Evolutionary conservation across 2,113 vertebrate genomes (phyloP).

Genomic region (Cyprinodon brontotheroides): DNA sequence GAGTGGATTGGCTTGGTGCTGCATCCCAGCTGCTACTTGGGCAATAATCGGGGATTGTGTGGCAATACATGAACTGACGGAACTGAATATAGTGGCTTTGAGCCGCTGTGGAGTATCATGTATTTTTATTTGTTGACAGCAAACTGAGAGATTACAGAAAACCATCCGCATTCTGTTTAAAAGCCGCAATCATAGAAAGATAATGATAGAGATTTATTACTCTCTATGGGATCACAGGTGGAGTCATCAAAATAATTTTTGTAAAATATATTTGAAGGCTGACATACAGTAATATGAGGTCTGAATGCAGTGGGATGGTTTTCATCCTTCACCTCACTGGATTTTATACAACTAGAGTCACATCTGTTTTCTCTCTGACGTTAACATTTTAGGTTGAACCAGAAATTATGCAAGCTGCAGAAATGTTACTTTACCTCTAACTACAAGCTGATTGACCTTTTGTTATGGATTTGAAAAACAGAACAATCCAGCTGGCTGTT

Average conservation of each 20-base stretch:
- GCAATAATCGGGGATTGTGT: constrained; percentile 25
- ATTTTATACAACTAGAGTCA: neutral
- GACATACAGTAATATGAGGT: neutral
- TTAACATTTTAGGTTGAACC: neutral
- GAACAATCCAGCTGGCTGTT: neutral
- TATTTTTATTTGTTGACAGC: constrained; percentile 45
- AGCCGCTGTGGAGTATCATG: constrained; percentile 35
- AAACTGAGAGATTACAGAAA: constrained; percentile 49
- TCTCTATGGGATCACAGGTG: neutral
- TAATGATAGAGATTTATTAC: constrained; percentile 15
- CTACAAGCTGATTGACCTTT: neutral
- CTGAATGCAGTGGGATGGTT: neutral
- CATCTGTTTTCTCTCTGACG: neutral
- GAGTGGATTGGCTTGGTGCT: constrained; percentile 17
- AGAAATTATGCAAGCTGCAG: neutral
- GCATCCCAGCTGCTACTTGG: constrained; percentile 17
- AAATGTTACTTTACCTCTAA: neutral
- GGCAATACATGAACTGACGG: constrained; percentile 34
- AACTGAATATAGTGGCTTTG: constrained; percentile 27
- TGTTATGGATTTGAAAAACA: neutral
- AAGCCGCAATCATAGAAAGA: constrained; percentile 24
- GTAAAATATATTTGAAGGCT: neutral
- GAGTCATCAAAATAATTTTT: constrained; percentile 1
- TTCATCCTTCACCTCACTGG: neutral
- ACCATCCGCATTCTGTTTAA: constrained; percentile 11